phyloP scores from a whole-genome alignment of 2,888 invertebrate genomes.

The Gibbula magus region DNA sequence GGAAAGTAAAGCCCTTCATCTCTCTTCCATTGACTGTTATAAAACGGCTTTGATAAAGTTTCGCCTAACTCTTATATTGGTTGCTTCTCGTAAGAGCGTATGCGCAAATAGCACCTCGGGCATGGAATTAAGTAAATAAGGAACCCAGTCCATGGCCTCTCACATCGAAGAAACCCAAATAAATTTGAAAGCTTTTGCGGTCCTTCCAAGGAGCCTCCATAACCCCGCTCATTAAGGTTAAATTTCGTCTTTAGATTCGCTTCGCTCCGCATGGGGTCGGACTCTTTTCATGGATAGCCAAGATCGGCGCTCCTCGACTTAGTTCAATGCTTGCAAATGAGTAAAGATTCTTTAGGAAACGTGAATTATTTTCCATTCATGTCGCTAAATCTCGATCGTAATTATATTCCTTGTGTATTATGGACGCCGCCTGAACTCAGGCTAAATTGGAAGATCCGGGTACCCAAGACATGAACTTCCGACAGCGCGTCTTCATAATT shows the following conservation, averaged over 20 bases:
- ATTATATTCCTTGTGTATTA: constrained; percentile 16
- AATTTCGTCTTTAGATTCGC: constrained; percentile 4
- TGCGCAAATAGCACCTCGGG: constrained; percentile 8
- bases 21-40: not conserved
- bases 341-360: constrained; percentile 18
- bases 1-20: no score
- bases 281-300: no score
- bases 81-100: not conserved
- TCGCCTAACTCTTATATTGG: not conserved
- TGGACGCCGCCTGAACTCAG: not conserved
- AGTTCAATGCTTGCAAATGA: constrained; percentile 12
- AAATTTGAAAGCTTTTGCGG: not conserved
- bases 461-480: not conserved
- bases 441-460: constrained; percentile 14
- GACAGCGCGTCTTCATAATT: not conserved
- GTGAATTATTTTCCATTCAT: constrained; percentile 8
- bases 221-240: constrained; percentile 8
- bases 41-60: not conserved
- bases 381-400: not conserved
- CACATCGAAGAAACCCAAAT: not conserved
- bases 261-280: not conserved
- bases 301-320: no score
- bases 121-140: constrained; percentile 22
- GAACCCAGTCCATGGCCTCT: not conserved
- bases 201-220: not conserved